Conservation (phyloP, 2,888 invertebrate genomes). For the Steinernema carpocapsae region DNA sequence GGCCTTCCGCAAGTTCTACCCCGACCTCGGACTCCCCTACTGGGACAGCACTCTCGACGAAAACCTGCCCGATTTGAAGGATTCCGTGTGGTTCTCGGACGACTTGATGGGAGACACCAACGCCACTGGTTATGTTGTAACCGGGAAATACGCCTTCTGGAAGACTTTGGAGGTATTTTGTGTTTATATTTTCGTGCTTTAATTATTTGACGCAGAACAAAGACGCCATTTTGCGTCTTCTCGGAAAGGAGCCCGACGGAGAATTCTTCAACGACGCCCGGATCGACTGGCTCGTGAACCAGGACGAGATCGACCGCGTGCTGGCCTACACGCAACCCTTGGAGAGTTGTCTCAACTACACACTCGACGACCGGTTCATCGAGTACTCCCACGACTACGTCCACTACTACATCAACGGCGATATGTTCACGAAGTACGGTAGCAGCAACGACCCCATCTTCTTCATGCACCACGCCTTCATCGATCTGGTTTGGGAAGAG, state of each 20-base stretch:
- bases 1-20: conserved; percentile 57
- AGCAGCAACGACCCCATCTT: conserved; percentile 70
- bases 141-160: conserved; percentile 69
- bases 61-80: conserved; percentile 65
- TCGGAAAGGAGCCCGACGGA: conserved; percentile 52
- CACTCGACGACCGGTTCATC: conserved; percentile 60
- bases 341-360: conserved; percentile 45
- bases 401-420: conserved; percentile 63
- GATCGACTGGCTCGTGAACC: conserved; percentile 55
- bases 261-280: conserved; percentile 57
- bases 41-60: conserved; percentile 70
- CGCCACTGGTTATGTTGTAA: conserved; percentile 66
- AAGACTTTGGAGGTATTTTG: conserved; percentile 63
- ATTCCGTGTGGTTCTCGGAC: conserved; percentile 69
- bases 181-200: neutral
- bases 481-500: conserved; percentile 56
- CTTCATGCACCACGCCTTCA: conserved; percentile 67
- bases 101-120: conserved; percentile 67
- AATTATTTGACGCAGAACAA: neutral
- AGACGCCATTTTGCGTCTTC: conserved; percentile 38
- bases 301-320: conserved; percentile 47
- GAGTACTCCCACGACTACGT: conserved; percentile 67
- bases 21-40: conserved; percentile 68
- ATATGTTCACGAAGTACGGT: conserved; percentile 54
- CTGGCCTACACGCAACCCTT: conserved; percentile 49